Evolutionary conservation across 2,797 vertebrate genomes (phyloP).

Genomic region (Danio jaintianensis): DNA sequence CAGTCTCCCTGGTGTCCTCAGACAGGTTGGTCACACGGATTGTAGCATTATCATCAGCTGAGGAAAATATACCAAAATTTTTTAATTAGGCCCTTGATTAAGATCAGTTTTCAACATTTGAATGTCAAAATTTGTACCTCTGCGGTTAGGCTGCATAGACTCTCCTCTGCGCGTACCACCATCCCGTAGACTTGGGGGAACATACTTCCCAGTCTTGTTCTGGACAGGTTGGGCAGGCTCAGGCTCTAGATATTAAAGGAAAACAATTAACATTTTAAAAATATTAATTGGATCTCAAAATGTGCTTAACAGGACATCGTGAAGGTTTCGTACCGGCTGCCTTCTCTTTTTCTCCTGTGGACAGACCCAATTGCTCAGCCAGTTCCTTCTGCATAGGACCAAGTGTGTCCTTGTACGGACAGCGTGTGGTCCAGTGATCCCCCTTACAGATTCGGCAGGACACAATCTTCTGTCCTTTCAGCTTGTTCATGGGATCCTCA

Average conservation of each 20-base stretch:
- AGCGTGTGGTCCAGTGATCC: slow-evolving; percentile 97
- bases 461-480: slow-evolving; percentile 98
- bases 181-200: slow-evolving; percentile 91
- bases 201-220: slow-evolving; percentile 95
- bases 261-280: neutral
- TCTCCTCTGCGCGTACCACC: slow-evolving; percentile 90
- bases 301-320: neutral
- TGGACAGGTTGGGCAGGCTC: slow-evolving; percentile 88
- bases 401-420: slow-evolving; percentile 96
- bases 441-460: slow-evolving; percentile 98
- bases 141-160: slow-evolving; percentile 96
- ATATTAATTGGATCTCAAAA: neutral
- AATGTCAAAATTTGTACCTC: slow-evolving; percentile 75
- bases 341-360: slow-evolving; percentile 92
- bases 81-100: neutral
- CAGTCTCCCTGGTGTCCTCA: slow-evolving; percentile 95
- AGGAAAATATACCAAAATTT: neutral
- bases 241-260: slow-evolving; percentile 74
- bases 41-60: slow-evolving; percentile 96
- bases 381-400: slow-evolving; percentile 99
- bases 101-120: neutral
- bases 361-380: slow-evolving; percentile 92
- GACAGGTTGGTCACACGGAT: slow-evolving; percentile 98
- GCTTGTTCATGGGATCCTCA: slow-evolving; percentile 97
- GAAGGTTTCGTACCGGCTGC: slow-evolving; percentile 78